A percentile compares a stretch with the other conserved stretches of the same genome.
These are phyloP conservation scores for Drosophila mercatorum DNA, from an alignment of 2,888 invertebrate genomes.

Conservation along the genomic window DNA sequence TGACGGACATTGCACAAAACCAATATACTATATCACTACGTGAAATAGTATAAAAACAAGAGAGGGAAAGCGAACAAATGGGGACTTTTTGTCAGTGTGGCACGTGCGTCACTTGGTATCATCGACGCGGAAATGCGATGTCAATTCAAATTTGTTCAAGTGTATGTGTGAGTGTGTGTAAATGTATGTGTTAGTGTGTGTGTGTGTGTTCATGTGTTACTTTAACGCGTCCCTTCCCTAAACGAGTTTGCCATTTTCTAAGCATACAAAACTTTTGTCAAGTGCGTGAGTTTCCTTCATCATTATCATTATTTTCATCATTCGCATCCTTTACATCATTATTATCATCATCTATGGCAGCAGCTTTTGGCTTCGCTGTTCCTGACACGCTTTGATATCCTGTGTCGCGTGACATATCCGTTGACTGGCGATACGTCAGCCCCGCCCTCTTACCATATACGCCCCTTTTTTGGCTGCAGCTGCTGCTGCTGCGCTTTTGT, in stretches of 20 bases:
- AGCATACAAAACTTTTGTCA: slow-evolving; percentile 63
- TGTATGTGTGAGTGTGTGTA: slow-evolving; percentile 19
- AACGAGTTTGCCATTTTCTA: slow-evolving; percentile 35
- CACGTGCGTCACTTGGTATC: slow-evolving; percentile 43
- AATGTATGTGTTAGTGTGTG: not conserved
- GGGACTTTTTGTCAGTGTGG: slow-evolving; percentile 14
- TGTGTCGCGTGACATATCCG: slow-evolving; percentile 76
- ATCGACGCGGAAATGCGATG: slow-evolving; percentile 77
- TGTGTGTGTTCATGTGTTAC: slow-evolving; percentile 5
- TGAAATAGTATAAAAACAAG: too few relatives aligned
- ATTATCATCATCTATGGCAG: slow-evolving; percentile 4
- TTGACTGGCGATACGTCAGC: slow-evolving; percentile 44
- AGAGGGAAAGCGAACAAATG: not conserved
- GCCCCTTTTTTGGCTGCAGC: slow-evolving; percentile 26
- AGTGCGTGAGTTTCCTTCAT: slow-evolving; percentile 57
- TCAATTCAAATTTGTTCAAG: slow-evolving; percentile 71
- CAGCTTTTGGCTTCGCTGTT: slow-evolving; percentile 49
- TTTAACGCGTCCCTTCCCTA: slow-evolving; percentile 16
- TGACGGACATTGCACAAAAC: too few relatives aligned
- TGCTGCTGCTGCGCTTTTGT: slow-evolving; percentile 58
- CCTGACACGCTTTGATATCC: slow-evolving; percentile 78
- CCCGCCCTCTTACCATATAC: not conserved
- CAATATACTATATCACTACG: too few relatives aligned
- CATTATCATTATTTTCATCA: slow-evolving; percentile 3
- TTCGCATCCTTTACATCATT: slow-evolving; percentile 8